These are phyloP conservation scores for Hippocampus zosterae DNA, from an alignment of 2,113 vertebrate genomes.

Conservation along the genomic window DNA sequence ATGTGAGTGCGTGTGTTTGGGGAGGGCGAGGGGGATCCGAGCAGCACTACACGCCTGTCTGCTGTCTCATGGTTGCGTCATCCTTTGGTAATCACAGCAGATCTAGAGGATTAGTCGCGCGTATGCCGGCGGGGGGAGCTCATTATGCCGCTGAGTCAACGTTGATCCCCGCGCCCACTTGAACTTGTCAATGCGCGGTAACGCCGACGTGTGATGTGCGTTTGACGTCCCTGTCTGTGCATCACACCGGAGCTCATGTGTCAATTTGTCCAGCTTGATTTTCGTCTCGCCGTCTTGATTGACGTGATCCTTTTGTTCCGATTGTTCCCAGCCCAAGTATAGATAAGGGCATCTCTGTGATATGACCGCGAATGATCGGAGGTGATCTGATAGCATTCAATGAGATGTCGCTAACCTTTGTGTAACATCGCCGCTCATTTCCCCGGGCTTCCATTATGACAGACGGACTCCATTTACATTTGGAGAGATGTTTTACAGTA, in stretches of 20 bases:
- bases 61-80: conserved; percentile 45
- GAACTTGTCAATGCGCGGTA: conserved; percentile 31
- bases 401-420: conserved; percentile 50
- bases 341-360: conserved; percentile 35
- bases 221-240: conserved; percentile 10
- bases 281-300: conserved; percentile 4
- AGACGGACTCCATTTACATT: conserved; percentile 55
- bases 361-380: conserved; percentile 48
- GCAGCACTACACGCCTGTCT: conserved; percentile 16
- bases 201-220: conserved; percentile 19
- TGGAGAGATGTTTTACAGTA: conserved; percentile 26
- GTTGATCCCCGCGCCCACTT: conserved; percentile 10
- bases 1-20: neutral
- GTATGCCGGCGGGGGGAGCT: conserved; percentile 28
- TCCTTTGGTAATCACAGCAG: conserved; percentile 46
- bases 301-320: conserved; percentile 18
- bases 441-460: conserved; percentile 42
- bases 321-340: conserved; percentile 29
- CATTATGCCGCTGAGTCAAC: conserved; percentile 15
- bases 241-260: neutral
- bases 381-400: conserved; percentile 36
- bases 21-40: neutral
- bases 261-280: neutral
- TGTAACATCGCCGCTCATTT: conserved; percentile 46
- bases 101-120: conserved; percentile 35